Evolutionary conservation across 2,797 vertebrate genomes (phyloP), one percentile per base, ranked within the genome.

Genomic region (Rhincodon typus): DNA sequence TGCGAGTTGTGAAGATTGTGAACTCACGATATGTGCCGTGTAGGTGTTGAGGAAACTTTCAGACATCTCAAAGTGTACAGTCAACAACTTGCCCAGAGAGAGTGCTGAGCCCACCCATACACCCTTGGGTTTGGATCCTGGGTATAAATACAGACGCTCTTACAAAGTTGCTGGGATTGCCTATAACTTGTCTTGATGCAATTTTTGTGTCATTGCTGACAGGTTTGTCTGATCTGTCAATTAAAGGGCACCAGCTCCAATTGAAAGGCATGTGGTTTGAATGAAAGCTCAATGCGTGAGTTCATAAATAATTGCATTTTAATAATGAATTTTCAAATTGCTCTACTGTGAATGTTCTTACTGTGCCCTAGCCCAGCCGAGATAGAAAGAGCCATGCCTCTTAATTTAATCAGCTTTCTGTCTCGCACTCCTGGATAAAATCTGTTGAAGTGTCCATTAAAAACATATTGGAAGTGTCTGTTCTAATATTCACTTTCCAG

Each of bases 361-460:
- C 86, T 34, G 50, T 88, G 50, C 57, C 86, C 25, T 57, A 57
- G 57, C 46, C 15, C 30, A 57, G 50, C 53, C 57, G 50, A 88
- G 50, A 88, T 23, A 13, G 86, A 30, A 88, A 57, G 86, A 88
- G 57, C 86, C 53, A 88, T 88, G 53, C 50, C 27, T 88, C 86
- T 88, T 88, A 57, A 88, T 88, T 88, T 88, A 88, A 88, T 88
- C 86, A 88, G 50, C 86, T 57, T 34, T 88, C 86, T 88, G 23
- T 88, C 86, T 57, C 50, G 27, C 53, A 57, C 25, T 88, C 50
- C 50, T 57, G 30, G 46, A 88, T 57, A 88, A 57, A 88, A 57
- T 88, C 50, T 88, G 86, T 66, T 90, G 53, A 90, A 90, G 53
- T 90, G 2, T 62, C 87, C 53, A 62, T 90, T 90, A 90, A 66